These are phyloP conservation scores for Manis crassicaudata DNA, from an alignment of 2,797 vertebrate genomes.

Conservation along the genomic window DNA sequence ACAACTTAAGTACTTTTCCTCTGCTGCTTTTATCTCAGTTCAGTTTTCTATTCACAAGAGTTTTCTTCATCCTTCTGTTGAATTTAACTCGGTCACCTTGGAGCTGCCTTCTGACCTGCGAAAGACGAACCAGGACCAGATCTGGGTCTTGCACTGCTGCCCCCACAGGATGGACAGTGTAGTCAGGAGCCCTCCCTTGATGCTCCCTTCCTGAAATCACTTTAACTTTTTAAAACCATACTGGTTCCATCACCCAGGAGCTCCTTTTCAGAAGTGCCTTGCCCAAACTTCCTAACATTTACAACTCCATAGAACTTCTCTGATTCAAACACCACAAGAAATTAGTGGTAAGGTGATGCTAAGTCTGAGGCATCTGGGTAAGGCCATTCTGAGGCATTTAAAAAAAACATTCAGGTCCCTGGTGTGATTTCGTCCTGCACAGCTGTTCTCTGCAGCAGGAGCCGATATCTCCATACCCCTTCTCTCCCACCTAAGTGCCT, in stretches of 20 bases:
- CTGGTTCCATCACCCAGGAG: neutral
- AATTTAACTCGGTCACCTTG: neutral
- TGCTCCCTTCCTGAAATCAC: neutral
- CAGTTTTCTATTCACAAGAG: neutral
- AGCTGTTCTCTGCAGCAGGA: too few relatives aligned
- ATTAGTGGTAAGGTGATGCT: neutral
- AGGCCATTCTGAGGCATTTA: neutral
- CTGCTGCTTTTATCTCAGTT: neutral
- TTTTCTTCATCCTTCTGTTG: conserved; percentile 36
- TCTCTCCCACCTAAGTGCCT: too few relatives aligned
- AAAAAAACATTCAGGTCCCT: too few relatives aligned
- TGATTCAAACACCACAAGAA: neutral
- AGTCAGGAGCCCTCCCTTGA: neutral
- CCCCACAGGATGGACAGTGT: too few relatives aligned
- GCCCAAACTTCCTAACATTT: neutral
- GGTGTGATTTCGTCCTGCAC: neutral
- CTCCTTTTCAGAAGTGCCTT: neutral
- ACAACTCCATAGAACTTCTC: neutral
- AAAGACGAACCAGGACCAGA: neutral
- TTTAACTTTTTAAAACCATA: neutral
- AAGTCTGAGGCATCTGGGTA: neutral
- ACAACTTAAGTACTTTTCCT: neutral
- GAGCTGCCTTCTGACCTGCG: neutral
- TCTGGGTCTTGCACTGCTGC: neutral
- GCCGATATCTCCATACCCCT: too few relatives aligned